These are phyloP conservation scores for Edolisoma coerulescens DNA, from an alignment of 2,113 vertebrate species.

Conservation along the genomic window DNA sequence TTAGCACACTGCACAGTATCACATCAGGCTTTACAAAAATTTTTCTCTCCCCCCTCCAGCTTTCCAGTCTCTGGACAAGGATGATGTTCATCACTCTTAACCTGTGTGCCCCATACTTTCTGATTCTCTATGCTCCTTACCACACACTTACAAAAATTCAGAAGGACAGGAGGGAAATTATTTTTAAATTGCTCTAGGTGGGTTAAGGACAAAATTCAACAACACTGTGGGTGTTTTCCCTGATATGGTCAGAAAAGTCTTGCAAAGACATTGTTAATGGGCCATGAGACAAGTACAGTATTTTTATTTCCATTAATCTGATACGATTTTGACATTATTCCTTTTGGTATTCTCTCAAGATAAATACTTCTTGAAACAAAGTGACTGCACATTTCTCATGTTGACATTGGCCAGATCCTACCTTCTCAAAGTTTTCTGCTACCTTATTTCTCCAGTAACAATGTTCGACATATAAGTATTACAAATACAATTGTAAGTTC, in stretches of 20 bases:
- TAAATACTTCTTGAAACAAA: not conserved
- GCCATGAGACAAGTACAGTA: not conserved
- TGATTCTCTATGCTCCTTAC: not conserved
- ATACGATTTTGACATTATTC: not conserved
- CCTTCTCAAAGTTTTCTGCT: not conserved
- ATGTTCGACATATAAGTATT: not conserved
- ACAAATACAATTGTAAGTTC: not conserved
- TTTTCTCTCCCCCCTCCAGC: not conserved
- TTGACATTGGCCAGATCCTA: not conserved
- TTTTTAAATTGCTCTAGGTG: not conserved
- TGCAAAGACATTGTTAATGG: not conserved
- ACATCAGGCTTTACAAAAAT: not conserved
- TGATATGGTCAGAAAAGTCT: not conserved
- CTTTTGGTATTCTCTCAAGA: not conserved
- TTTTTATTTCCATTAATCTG: not conserved
- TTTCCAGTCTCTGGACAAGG: not conserved
- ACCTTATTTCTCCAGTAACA: not conserved
- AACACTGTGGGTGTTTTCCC: not conserved
- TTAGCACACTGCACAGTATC: not conserved
- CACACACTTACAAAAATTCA: not conserved
- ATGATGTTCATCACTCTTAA: not conserved
- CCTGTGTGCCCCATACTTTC: not conserved
- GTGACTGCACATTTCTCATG: not conserved
- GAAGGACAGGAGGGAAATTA: not conserved
- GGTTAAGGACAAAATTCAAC: not conserved